Evolutionary conservation across 2,888 invertebrate genomes (phyloP).

Genomic region (Caenorhabditis zanzibari): DNA sequence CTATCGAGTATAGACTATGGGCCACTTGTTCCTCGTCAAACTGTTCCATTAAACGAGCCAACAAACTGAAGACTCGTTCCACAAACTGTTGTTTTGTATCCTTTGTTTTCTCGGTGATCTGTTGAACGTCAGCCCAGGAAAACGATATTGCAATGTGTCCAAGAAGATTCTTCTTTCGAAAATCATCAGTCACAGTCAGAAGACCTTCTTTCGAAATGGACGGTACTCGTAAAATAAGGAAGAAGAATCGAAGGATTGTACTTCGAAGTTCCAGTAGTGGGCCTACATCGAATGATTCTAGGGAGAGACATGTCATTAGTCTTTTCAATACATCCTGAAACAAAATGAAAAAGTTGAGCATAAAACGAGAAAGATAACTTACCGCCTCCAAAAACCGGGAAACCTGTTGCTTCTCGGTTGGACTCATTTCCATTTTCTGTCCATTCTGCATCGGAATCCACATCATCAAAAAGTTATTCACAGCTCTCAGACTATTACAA

Average conservation of each 20-base stretch:
- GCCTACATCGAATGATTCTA: slow-evolving; percentile 3
- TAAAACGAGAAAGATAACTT: background rate
- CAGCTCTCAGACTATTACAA: slow-evolving; percentile 49
- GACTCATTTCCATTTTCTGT: slow-evolving; percentile 2
- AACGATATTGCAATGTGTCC: slow-evolving; percentile 24
- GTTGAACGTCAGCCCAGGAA: slow-evolving; percentile 20
- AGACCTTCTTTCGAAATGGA: slow-evolving; percentile 25
- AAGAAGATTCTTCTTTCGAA: slow-evolving; percentile 42
- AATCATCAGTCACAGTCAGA: slow-evolving; percentile 41
- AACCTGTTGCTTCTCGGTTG: slow-evolving; percentile 24
- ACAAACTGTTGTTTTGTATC: slow-evolving; percentile 34
- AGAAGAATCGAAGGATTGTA: slow-evolving; percentile 46
- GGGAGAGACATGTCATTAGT: slow-evolving; percentile 36
- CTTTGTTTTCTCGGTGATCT: background rate
- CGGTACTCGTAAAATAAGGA: slow-evolving; percentile 32
- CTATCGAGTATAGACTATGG: slow-evolving; percentile 14
- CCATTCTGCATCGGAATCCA: slow-evolving; percentile 42
- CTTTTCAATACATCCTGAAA: slow-evolving; percentile 32
- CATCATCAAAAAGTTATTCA: slow-evolving; percentile 58
- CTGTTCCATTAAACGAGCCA: slow-evolving; percentile 39
- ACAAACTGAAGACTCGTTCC: slow-evolving; percentile 37
- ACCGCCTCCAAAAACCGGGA: slow-evolving; percentile 39
- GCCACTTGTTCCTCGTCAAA: slow-evolving; percentile 32
- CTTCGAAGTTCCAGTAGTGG: slow-evolving; percentile 54
- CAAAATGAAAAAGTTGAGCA: background rate